Evolutionary conservation across 2,888 invertebrate genomes (phyloP), one percentile per base, ranked within the genome.

Genomic region (Nezara viridula): DNA sequence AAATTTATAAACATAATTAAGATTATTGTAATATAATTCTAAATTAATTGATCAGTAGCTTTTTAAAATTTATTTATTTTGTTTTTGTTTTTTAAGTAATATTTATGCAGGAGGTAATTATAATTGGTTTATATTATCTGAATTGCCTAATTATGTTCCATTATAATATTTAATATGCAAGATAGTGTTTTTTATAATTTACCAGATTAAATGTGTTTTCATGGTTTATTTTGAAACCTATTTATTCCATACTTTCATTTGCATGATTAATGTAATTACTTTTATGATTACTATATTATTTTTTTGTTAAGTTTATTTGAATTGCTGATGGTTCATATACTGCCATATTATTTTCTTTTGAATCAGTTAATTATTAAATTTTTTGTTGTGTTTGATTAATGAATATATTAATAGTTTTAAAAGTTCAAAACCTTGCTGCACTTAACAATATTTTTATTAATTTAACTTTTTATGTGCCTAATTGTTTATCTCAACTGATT

Each of bases 401-500:
- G 32, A 66, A 37, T 19, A 66, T 37, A 66, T 32, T 1, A 19
- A 5, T 32, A 27, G n/a, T 40, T 37, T 77, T 21, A 21, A 40
- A 77, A 24, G 77, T 6, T 77, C 2, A 21, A 12, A 21, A 77
- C 16, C 37, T 73, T n/a, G 37, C 5, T 73, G 32, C 12, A 77
- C 16, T 27, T 77, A 12, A 44, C 10, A 44, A 21, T 81, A 81
- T 81, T 81, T 81, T 81, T 24, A 44, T 44, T 81, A 81, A 44
- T 24, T 81, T n/a, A 81, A 37, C 24, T 37, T 37, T 81, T 24
- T 81, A 81, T n/a, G 44, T 81, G 44, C 24, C 40, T 40, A 81
- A 81, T 24, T 44, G 44, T 81, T 77, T 77, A 77, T 77, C 27
- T 27, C n/a, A 60, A 21, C 21, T 81, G 12, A 81, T 81, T 81